These are phyloP conservation scores for Cheilosia impressa DNA, from an alignment of 2,888 invertebrate species.

Conservation along the genomic window DNA sequence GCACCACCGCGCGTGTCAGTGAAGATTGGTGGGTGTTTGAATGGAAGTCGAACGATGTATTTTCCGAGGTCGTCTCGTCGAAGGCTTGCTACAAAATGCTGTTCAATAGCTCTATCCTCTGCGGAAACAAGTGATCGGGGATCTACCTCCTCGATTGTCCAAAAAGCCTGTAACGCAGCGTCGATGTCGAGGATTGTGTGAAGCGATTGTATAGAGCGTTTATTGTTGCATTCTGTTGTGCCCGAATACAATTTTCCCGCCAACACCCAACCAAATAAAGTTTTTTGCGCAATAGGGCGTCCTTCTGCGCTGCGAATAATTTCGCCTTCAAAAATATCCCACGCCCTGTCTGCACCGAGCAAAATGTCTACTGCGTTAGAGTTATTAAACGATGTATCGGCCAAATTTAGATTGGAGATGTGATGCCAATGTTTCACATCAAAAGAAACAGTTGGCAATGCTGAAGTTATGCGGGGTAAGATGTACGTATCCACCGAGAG, in stretches of 20 bases:
- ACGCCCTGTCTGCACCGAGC: slow-evolving; percentile 32
- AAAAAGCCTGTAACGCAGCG: slow-evolving; percentile 17
- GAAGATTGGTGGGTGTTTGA: slow-evolving; percentile 15
- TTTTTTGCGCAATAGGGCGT: slow-evolving; percentile 23
- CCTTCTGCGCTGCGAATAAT: background rate
- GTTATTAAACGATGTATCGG: slow-evolving; percentile 20
- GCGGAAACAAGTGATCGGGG: slow-evolving; percentile 13
- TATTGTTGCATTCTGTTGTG: background rate
- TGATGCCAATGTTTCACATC: slow-evolving; percentile 30
- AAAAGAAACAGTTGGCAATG: slow-evolving; percentile 14
- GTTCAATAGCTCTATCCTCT: slow-evolving; percentile 30
- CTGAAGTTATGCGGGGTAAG: slow-evolving; percentile 2
- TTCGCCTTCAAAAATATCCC: slow-evolving; percentile 14
- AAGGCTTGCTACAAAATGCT: slow-evolving; percentile 30
- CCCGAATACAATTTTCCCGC: slow-evolving; percentile 1
- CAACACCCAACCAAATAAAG: slow-evolving; percentile 14
- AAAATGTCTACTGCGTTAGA: slow-evolving; percentile 13
- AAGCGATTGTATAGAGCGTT: slow-evolving; percentile 1
- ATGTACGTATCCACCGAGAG: slow-evolving; percentile 33
- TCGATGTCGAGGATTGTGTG: slow-evolving; percentile 23
- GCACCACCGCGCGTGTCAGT: slow-evolving; percentile 27
- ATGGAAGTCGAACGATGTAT: slow-evolving; percentile 54
- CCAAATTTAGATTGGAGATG: slow-evolving; percentile 18
- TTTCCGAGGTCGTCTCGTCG: slow-evolving; percentile 12
- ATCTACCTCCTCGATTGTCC: slow-evolving; percentile 32